Evolutionary conservation across 1,140 invertebrate genomes (phyloP), one percentile per base, ranked within the genome.

Genomic region (Aphelenchoides avenae): DNA sequence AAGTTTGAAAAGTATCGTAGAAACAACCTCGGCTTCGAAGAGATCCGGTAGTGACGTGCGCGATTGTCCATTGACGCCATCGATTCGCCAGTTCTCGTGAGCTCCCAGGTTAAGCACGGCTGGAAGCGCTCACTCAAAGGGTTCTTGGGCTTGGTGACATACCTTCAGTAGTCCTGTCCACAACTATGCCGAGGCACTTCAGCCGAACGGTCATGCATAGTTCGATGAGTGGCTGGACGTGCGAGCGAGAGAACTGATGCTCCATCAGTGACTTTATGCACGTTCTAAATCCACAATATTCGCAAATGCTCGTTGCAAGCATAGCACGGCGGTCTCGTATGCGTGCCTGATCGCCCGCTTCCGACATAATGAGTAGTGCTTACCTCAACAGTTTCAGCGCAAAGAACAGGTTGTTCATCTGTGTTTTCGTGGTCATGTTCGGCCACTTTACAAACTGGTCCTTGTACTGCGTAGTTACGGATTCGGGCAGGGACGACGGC

Each of bases 11-110:
- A 0, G 11, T 31, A 52, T 2, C 15, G 26, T 5, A 20, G 6
- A 18, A 2, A 13, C 1, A 54, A 73, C 72, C 63, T 75, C 66
- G 31, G 70, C 68, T 36, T 77, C 75, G 54, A 61, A 75, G 34
- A 74, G 49, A 56, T 75, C 72, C 0, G 73, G 73, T n/a, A 77
- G 46, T n/a, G 48, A 41, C 2, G 75, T 77, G 30, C 74, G 74
- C 7, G 70, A 50, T 13, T 47, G 26, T 11, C 62, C 57, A 26
- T 57, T 52, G 18, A 60, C 52, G 39, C 65, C 50, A 44, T 77
- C 71, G 30, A 70, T 56, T 31, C 68, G 64, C 73, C 73, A 75
- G 39, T 68, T 77, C 56, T 76, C 71, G 20, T 68, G 62, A 6
- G 20, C 41, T 5, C 48, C 51, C 15, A 74, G 47, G 4, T 24